These are phyloP conservation scores for Anagyrus pseudococci DNA, from an alignment of 2,888 invertebrate species.

Conservation along the genomic window DNA sequence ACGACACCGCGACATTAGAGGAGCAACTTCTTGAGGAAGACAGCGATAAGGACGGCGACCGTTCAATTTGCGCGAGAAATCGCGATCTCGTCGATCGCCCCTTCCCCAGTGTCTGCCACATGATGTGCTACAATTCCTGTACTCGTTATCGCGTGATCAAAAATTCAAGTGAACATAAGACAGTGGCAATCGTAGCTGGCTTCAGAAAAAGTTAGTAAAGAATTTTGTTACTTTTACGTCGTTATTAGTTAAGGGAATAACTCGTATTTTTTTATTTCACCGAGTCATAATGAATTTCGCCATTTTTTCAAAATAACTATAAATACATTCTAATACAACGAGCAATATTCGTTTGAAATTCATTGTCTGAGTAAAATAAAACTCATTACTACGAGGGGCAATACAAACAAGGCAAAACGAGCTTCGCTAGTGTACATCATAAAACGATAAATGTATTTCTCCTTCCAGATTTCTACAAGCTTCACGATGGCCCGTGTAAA, in stretches of 20 bases:
- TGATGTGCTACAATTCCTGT: conserved; percentile 56
- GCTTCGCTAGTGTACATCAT: too few species aligned
- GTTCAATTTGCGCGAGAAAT: conserved; percentile 55
- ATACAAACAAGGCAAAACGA: too few species aligned
- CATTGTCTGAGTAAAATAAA: too few species aligned
- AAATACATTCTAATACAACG: too few species aligned
- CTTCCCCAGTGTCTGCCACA: conserved; percentile 55
- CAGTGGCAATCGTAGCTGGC: conserved; percentile 36
- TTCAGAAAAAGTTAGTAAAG: conserved; percentile 52
- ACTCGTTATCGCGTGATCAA: conserved; percentile 44
- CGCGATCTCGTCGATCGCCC: conserved; percentile 50
- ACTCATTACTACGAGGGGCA: too few species aligned
- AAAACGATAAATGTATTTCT: background rate
- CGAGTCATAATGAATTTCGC: too few species aligned
- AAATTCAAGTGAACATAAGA: conserved; percentile 36
- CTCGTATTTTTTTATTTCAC: background rate
- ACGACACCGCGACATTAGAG: conserved; percentile 30
- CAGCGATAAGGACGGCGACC: conserved; percentile 48
- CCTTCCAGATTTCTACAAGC: conserved; percentile 53
- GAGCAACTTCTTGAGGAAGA: conserved; percentile 43
- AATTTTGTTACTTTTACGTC: too few species aligned
- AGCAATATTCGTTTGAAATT: too few species aligned
- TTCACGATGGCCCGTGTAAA: conserved; percentile 51
- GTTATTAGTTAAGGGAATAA: too few species aligned
- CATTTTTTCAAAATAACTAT: too few species aligned